Evolutionary conservation across 2,888 invertebrate species (phyloP), one percentile per base, ranked within the genome.

Genomic region (Coecobrya sp.): DNA sequence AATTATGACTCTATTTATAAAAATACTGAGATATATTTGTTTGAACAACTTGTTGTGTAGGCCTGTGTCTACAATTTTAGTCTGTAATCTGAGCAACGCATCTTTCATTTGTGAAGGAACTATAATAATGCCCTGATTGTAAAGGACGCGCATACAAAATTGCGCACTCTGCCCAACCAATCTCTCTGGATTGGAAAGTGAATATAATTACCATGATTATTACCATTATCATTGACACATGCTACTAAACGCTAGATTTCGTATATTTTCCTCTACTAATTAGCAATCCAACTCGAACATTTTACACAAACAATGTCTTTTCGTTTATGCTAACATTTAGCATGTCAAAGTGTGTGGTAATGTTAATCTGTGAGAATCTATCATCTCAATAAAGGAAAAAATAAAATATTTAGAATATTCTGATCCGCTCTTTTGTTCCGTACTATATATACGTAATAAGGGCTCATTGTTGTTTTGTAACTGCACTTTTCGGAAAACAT

Each of bases 221-320:
- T 19, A 55, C 11, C 3, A 79, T 55, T 52, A 55, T 19, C 42
- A 81, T 11, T 45, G 16, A 11, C n/a, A 42, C 73, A 22, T 2
- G 36, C 49, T 59, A 82, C 36, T 55, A 27, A 22, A 79, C 62
- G 19, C 22, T 45, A 7, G n/a, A n/a, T 42, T 16, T 76, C 49
- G 4, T 25, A 19, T 81, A 45, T 79, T 62, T n/a, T n/a, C n/a
- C n/a, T 27, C 62, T 42, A 49, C 65, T 88, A 82, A 89, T 89
- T 89, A 89, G 82, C 42, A 55, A 68, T 52, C 65, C 19, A 82
- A 70, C 73, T 68, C 30, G 36, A 89, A 89, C 25, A 68, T 55
- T 82, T 89, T 81, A 68, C n/a, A 19, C 82, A 70, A 89, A 89
- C 49, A 45, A 19, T 25, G 22, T 49, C 52, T 16, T n/a, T 7